Evolutionary conservation across 2,113 vertebrate genomes (phyloP).

Genomic region (Microtus oregoni): DNA sequence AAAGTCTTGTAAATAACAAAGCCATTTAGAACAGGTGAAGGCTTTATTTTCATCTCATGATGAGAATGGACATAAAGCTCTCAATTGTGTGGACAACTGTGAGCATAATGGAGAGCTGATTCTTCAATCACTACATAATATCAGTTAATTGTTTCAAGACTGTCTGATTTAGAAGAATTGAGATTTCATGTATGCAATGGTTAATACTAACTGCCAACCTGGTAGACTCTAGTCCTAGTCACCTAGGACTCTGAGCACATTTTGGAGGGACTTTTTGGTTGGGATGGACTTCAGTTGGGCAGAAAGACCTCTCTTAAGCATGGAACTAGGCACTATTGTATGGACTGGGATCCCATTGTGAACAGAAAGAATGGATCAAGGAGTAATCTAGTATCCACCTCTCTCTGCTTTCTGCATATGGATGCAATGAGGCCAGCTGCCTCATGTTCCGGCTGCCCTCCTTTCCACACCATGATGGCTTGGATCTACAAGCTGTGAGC

Average conservation of each 20-base stretch:
- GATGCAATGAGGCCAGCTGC: background rate
- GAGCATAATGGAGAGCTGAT: background rate
- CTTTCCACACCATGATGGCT: background rate
- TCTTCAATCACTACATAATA: background rate
- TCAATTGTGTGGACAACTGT: fast-evolving
- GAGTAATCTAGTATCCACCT: no score
- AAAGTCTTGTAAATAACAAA: background rate
- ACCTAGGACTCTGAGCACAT: no score
- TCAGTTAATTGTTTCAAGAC: background rate
- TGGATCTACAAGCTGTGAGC: background rate
- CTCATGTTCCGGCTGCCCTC: no score
- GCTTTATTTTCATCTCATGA: background rate
- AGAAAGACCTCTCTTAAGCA: no score
- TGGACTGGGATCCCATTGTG: no score
- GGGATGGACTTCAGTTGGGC: no score
- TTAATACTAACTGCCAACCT: background rate
- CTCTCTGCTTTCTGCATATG: background rate
- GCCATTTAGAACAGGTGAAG: background rate
- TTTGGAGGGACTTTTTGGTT: no score
- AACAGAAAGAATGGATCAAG: background rate
- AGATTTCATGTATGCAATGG: fast-evolving
- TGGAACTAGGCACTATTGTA: no score
- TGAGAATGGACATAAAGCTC: no score
- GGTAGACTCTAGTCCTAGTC: no score
- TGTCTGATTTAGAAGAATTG: background rate